Percentiles rank a stretch among this genome's conserved stretches.
These are phyloP conservation scores for Archocentrus centrarchus DNA, from an alignment of 2,113 vertebrate species.

Conservation along the genomic window DNA sequence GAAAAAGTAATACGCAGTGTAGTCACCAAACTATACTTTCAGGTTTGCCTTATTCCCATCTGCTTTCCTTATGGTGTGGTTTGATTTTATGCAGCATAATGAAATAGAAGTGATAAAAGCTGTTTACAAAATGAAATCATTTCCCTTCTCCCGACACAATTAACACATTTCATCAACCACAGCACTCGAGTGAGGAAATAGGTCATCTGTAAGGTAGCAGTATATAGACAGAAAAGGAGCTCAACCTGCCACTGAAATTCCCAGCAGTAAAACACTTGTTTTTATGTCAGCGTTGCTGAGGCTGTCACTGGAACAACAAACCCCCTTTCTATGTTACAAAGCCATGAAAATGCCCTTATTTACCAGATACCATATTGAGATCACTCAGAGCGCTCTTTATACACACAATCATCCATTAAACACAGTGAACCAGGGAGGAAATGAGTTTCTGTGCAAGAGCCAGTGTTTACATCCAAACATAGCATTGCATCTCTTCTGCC, in stretches of 20 bases:
- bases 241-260: conserved; percentile 44
- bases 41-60: not conserved
- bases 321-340: conserved; percentile 12
- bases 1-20: not conserved
- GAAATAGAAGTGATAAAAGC: conserved; percentile 7
- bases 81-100: not conserved
- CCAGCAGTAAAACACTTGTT: conserved; percentile 38
- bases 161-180: conserved; percentile 4
- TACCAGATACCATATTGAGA: conserved; percentile 37
- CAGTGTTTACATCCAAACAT: conserved; percentile 25
- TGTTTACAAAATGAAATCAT: not conserved
- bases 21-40: not conserved
- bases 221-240: conserved; percentile 2
- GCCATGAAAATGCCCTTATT: conserved; percentile 38
- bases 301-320: conserved; percentile 57
- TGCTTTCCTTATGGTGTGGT: not conserved
- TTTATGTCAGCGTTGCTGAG: conserved; percentile 39
- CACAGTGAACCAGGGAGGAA: not conserved
- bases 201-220: conserved; percentile 42
- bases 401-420: conserved; percentile 24
- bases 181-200: conserved; percentile 21
- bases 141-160: not conserved
- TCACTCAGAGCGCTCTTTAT: conserved; percentile 22
- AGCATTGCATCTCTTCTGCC: conserved; percentile 1
- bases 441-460: conserved; percentile 1